Base-by-base conservation (phyloP, 2,797 vertebrate species). In the Zalophus californianus region DNA sequence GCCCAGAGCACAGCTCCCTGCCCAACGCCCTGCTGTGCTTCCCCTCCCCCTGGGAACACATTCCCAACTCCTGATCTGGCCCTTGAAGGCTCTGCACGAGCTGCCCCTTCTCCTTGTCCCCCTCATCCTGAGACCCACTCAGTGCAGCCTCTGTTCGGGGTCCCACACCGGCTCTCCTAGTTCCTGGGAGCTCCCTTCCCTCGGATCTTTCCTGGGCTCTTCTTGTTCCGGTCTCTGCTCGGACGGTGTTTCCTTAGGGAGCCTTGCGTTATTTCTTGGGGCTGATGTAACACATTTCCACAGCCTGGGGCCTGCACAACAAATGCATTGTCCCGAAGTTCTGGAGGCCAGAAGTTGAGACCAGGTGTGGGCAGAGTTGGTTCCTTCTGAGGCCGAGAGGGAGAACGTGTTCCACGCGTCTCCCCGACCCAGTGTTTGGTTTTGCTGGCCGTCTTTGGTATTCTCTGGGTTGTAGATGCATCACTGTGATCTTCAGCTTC, bases 311-410 rank as follows among this genome's bases (percentile, higher is more conserved):
- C 64, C n/a, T 54, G 10, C 15, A 62, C 44, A 32, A 0, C 38
- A 14, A 21, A 11, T 0, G 1, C 2, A 6, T 48, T 16, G n/a
- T 72, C 13, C 13, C 9, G 0, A 3, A 0, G 25, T n/a, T 79
- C 60, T 54, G 56, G 88, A 93, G 70, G 52, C 48, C 48, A 48
- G 44, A 52, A 38, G 58, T 56, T 3, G 25, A 78, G 86, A 29
- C 64, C 72, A 35, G 60, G 48, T 9, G 10, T 62, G 20, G 18
- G 44, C 0, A 6, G 54, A 32, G 29, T 1, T 4, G 41, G 29
- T 35, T 66, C 27, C 73, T 72, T 48, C 68, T 15, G 35, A 38
- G 62, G 66, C 38, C 1, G 10, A 0, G 7, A 64, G 58, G 58
- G 12, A 27, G 48, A 23, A 7, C 13, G 25, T 7, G 64, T 14